Conservation (phyloP, 2,113 vertebrate genomes). For the Poeciliopsis retropinna region DNA sequence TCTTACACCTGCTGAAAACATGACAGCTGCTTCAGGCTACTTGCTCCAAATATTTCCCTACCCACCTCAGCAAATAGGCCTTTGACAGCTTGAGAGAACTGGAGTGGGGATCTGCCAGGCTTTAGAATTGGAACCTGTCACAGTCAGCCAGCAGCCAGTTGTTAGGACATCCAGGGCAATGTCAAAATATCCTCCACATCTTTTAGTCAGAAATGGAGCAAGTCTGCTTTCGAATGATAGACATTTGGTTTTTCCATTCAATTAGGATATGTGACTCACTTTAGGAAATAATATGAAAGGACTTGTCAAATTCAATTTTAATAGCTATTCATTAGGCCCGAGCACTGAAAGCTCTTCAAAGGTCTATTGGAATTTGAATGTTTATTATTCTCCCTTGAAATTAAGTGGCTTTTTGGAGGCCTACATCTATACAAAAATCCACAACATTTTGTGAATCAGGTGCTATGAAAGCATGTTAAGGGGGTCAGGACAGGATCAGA, state of each 20-base stretch:
- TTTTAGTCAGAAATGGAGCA: not conserved
- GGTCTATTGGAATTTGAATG: too few species aligned
- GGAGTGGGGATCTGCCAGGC: constrained; percentile 10
- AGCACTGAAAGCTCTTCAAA: too few species aligned
- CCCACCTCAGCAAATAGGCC: constrained; percentile 22
- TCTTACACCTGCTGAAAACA: constrained; percentile 26
- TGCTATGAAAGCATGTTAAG: too few species aligned
- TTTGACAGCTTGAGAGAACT: constrained; percentile 1
- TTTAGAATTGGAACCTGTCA: constrained; percentile 44
- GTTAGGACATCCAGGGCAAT: constrained; percentile 22
- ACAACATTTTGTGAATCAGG: too few species aligned
- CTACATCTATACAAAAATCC: too few species aligned
- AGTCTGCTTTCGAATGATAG: not conserved
- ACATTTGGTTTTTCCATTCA: not conserved
- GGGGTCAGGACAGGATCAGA: too few species aligned
- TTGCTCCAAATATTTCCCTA: constrained; percentile 27
- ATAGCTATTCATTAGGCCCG: too few species aligned
- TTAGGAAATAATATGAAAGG: too few species aligned
- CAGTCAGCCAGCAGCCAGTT: constrained; percentile 26
- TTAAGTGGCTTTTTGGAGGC: too few species aligned
- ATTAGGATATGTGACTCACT: too few species aligned
- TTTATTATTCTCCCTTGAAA: too few species aligned
- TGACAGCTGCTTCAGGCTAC: constrained; percentile 43
- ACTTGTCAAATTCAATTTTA: too few species aligned
- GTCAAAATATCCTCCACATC: not conserved